Evolutionary conservation across 2,113 vertebrate genomes (phyloP).

Genomic region (Corythoichthys haematopterus): DNA sequence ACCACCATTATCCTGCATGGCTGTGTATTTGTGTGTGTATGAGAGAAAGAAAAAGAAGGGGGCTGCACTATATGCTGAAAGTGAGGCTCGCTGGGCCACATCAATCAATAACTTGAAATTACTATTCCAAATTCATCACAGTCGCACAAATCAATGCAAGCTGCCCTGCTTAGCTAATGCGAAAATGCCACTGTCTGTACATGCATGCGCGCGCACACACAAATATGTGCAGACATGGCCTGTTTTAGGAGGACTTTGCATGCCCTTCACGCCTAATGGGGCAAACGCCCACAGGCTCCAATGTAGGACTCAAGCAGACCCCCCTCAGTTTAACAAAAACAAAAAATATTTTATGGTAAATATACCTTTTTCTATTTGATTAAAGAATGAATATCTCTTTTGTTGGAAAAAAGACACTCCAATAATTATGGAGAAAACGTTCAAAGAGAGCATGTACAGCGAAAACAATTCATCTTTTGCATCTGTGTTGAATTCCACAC

Average conservation of each 20-base stretch:
- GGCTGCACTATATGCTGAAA: conserved; percentile 54
- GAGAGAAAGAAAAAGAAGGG: conserved; percentile 35
- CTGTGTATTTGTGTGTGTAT: conserved; percentile 22
- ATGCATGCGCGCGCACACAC: conserved; percentile 20
- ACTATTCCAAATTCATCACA: conserved; percentile 91
- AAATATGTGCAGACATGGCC: conserved; percentile 26
- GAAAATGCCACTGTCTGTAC: conserved; percentile 75
- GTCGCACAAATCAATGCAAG: conserved; percentile 79
- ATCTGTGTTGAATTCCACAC: conserved; percentile 78
- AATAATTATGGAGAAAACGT: conserved; percentile 32
- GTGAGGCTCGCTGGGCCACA: conserved; percentile 72
- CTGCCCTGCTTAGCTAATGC: conserved; percentile 80
- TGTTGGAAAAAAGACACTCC: conserved; percentile 24
- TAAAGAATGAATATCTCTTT: background rate
- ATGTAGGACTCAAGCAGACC: conserved; percentile 19
- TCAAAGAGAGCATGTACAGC: conserved; percentile 73
- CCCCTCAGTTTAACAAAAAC: background rate
- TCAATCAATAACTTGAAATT: conserved; percentile 90
- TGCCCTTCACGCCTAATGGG: conserved; percentile 58
- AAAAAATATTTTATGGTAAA: background rate
- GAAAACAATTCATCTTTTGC: conserved; percentile 76
- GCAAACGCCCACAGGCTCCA: conserved; percentile 35
- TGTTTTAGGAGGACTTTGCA: conserved; percentile 16
- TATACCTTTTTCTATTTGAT: background rate
- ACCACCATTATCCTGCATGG: conserved; percentile 71